Percentiles rank a stretch among this genome's conserved stretches.
These are phyloP conservation scores for Jacana jacana DNA, from an alignment of 2,113 vertebrate genomes.

Conservation along the genomic window DNA sequence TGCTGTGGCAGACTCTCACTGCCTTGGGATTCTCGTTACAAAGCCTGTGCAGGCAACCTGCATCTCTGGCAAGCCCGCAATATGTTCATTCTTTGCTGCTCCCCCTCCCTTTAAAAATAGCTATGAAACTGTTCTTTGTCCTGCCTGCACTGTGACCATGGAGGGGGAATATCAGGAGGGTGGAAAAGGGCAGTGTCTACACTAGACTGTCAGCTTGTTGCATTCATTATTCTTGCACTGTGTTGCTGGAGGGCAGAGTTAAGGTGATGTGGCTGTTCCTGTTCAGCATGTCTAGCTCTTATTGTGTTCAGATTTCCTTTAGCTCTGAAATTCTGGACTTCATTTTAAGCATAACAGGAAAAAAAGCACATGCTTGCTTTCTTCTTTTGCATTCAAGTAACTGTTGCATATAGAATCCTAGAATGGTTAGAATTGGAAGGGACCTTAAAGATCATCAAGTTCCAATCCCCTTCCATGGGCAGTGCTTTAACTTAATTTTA, in stretches of 20 bases:
- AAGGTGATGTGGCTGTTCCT: neutral
- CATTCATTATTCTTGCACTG: neutral
- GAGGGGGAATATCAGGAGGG: neutral
- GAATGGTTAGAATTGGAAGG: no score
- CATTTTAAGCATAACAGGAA: neutral
- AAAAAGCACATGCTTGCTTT: neutral
- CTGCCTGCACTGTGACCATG: neutral
- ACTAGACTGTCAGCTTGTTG: neutral
- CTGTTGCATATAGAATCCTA: neutral
- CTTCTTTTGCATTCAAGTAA: neutral
- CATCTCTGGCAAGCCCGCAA: accelerated
- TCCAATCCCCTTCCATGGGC: no score
- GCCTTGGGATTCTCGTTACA: neutral
- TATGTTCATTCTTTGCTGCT: neutral
- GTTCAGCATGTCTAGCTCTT: neutral
- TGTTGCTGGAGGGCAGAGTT: neutral
- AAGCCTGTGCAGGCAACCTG: neutral
- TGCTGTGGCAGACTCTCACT: neutral
- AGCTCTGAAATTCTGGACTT: neutral
- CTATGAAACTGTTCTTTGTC: neutral
- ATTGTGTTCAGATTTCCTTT: neutral
- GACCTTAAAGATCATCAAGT: no score
- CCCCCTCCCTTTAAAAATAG: neutral
- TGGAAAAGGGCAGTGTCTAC: neutral
- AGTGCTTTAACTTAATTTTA: neutral